phyloP scores from a whole-genome alignment of 2,113 vertebrate genomes.

The Xiphias gladius region DNA sequence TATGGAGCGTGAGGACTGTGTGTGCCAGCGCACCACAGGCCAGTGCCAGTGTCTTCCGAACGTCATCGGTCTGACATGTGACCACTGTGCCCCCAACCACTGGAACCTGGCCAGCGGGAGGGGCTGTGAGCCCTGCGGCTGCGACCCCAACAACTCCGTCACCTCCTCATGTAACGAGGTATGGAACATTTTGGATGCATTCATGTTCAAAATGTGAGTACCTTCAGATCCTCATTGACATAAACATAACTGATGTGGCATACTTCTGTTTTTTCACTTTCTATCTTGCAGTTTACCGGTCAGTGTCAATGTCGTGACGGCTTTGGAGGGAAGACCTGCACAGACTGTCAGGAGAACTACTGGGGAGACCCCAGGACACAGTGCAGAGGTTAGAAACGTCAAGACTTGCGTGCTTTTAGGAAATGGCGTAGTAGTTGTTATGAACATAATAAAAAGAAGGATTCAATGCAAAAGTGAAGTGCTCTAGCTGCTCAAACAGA shows the following conservation, averaged over 20 bases:
- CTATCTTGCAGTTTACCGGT: conserved; percentile 89
- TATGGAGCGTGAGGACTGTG: conserved; percentile 86
- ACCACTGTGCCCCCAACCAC: conserved; percentile 92
- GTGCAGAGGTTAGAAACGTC: conserved; percentile 87
- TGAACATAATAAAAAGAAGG: background rate
- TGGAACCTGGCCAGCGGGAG: conserved; percentile 92
- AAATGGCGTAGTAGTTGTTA: background rate
- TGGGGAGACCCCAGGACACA: conserved; percentile 92
- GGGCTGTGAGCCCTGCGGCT: conserved; percentile 91
- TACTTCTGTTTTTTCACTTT: background rate
- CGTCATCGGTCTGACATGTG: conserved; percentile 91
- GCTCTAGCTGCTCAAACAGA: background rate
- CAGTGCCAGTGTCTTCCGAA: conserved; percentile 94
- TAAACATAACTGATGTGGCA: background rate
- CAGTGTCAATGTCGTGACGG: conserved; percentile 94
- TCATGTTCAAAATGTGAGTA: background rate
- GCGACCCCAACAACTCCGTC: conserved; percentile 89
- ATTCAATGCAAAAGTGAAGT: background rate
- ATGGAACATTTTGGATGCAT: background rate
- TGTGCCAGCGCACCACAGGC: conserved; percentile 88
- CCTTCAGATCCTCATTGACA: background rate
- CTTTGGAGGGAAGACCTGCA: conserved; percentile 93
- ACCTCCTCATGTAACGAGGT: conserved; percentile 94
- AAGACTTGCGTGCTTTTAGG: background rate
- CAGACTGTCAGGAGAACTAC: conserved; percentile 93